Base-by-base conservation (phyloP, 1,140 invertebrate species). In the Hylyphantes graminicola region DNA sequence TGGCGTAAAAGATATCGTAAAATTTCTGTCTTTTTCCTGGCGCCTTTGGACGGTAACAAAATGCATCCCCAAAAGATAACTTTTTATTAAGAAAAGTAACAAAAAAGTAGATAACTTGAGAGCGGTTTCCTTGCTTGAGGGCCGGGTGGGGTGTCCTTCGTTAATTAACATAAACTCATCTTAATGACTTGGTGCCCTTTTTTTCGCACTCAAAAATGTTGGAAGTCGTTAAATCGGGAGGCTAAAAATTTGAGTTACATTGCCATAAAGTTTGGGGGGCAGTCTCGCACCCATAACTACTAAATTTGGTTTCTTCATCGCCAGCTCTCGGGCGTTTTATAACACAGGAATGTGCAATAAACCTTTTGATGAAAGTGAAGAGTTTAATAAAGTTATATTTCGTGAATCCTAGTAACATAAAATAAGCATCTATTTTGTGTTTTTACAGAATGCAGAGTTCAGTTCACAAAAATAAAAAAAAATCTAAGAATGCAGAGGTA, bases 91-190 rank as follows among this genome's bases (percentile, higher is more conserved):
- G 82, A 85, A 85, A 77, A 53, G 35, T 11, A 77, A 79, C 65
- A 81, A 53, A 82, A 63, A 9, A 19, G 57, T 59, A 35, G 35
- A 35, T 35, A 35, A 35, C 35, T 35, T 35, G 35, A 35, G 35
- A 35, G 35, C 7, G 54, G 55, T 68, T 77, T 70, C 55, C 67
- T 85, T 55, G 53, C 57, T 70, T 65, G n/a, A 50, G 50, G 74
- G 35, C n/a, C 35, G 80, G 55, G 51, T 73, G 67, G 80, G 80
- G 59, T 21, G 35, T 11, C 72, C 59, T 83, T 65, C 80, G 80
- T 83, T 83, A 83, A 83, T 83, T 83, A 83, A 83, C 80, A 83
- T 83, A 83, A 83, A 83, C 80, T 83, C 68, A 73, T 74, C 80
- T 83, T 83, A 83, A 83, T 83, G 80, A 83, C 80, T 83, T 55